Evolutionary conservation across 1,140 invertebrate species (phyloP).

Genomic region (Periplaneta americana): DNA sequence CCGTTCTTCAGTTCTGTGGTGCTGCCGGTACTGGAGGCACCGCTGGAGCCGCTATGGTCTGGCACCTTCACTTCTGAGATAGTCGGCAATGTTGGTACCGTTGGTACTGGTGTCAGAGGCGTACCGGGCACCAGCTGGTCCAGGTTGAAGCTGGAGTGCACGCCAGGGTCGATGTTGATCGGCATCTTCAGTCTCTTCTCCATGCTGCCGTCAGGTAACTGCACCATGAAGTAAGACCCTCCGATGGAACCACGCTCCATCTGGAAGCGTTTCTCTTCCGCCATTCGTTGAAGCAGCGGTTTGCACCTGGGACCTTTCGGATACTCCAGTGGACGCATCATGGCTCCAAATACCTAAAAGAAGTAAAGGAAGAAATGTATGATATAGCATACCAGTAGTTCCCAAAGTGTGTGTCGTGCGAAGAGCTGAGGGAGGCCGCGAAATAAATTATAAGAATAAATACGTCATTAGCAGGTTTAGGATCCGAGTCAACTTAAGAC

Average conservation of each 20-base stretch:
- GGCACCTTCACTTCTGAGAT: constrained; percentile 73
- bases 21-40: constrained; percentile 43
- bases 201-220: constrained; percentile 82
- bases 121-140: constrained; percentile 65
- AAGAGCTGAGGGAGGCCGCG: too few relatives aligned
- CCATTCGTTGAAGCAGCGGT: constrained; percentile 80
- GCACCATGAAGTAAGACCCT: constrained; percentile 87
- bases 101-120: constrained; percentile 68
- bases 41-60: constrained; percentile 52
- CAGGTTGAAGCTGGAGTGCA: constrained; percentile 85
- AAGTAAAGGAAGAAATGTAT: neutral
- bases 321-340: constrained; percentile 89
- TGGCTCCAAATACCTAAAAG: constrained; percentile 71
- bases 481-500: too few relatives aligned
- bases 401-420: too few relatives aligned
- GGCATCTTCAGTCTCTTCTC: constrained; percentile 80
- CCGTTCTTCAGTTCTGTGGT: constrained; percentile 25
- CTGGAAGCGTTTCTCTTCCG: constrained; percentile 82
- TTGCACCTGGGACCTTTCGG: constrained; percentile 58
- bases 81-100: constrained; percentile 60
- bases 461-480: too few relatives aligned
- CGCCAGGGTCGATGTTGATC: constrained; percentile 82
- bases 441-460: neutral
- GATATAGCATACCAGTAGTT: too few relatives aligned
- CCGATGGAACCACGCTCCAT: constrained; percentile 82